Evolutionary conservation across 2,888 invertebrate species (phyloP).

Genomic region (Bellardia bayeri): DNA sequence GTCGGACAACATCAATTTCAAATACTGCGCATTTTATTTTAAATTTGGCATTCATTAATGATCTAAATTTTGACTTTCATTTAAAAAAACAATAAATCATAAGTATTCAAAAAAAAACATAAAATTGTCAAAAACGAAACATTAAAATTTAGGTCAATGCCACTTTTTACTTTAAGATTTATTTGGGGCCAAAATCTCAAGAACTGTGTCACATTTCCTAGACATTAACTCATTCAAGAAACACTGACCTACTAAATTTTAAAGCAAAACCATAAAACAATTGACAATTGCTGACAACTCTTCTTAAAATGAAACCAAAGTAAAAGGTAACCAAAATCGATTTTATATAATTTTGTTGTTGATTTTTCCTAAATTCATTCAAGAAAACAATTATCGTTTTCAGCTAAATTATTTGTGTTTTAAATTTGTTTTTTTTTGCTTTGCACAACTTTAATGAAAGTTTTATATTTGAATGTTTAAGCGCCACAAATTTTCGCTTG

Average conservation of each 20-base stretch:
- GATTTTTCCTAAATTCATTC: not conserved
- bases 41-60: not conserved
- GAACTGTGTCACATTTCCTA: slow-evolving; percentile 10
- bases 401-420: not conserved
- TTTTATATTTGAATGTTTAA: slow-evolving; percentile 22
- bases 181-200: slow-evolving; percentile 19
- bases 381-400: not conserved
- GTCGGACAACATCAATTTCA: not conserved
- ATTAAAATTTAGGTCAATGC: slow-evolving; percentile 56
- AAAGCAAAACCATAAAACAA: not conserved
- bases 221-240: not conserved
- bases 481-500: slow-evolving; percentile 49
- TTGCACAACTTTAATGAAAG: not conserved
- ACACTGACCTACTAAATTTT: slow-evolving; percentile 41
- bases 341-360: not conserved
- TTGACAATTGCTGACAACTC: slow-evolving; percentile 44
- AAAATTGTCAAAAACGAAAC: slow-evolving; percentile 23
- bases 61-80: slow-evolving; percentile 1
- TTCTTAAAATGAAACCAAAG: not conserved
- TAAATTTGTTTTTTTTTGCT: not conserved
- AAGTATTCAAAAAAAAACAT: not conserved
- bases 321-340: too few species aligned
- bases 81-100: slow-evolving; percentile 21
- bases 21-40: not conserved
- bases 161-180: slow-evolving; percentile 35